Percentiles rank a stretch among this genome's conserved stretches.
Evolutionary conservation across 2,113 vertebrate genomes (phyloP).

Genomic region (Eclectus roratus): DNA sequence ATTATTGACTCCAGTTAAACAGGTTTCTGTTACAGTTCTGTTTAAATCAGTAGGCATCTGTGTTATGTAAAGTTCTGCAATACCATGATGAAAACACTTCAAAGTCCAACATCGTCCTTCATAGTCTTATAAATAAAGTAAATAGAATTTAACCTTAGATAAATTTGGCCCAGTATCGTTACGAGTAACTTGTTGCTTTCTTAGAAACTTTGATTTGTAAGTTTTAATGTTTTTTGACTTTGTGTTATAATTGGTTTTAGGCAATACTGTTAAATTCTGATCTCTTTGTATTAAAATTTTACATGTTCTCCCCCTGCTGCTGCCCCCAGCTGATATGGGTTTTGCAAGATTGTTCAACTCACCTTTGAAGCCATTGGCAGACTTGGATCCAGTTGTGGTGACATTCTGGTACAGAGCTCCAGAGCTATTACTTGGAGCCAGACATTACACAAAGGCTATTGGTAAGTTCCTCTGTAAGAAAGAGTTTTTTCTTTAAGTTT

Average conservation of each 20-base stretch:
- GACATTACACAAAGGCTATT: constrained; percentile 99
- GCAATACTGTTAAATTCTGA: not conserved
- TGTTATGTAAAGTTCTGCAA: not conserved
- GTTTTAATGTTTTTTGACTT: not conserved
- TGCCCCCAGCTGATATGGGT: constrained; percentile 85
- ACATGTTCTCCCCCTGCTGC: not conserved
- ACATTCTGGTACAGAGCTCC: constrained; percentile 94
- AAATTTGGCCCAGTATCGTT: not conserved
- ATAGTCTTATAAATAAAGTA: not conserved
- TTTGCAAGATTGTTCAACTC: constrained; percentile 92
- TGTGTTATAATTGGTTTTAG: not conserved
- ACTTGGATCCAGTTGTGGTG: constrained; percentile 91
- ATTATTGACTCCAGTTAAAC: not conserved
- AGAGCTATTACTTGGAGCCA: constrained; percentile 92
- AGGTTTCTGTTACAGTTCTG: not conserved
- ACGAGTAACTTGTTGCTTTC: not conserved
- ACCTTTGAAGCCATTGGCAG: constrained; percentile 88
- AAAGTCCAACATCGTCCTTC: not conserved
- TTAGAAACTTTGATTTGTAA: not conserved
- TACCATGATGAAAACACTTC: not conserved
- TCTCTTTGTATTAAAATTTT: not conserved
- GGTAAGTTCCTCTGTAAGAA: constrained; percentile 78
- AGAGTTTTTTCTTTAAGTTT: not conserved
- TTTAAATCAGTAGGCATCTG: not conserved
- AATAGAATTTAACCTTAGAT: not conserved